phyloP scores from a whole-genome alignment of 35 echinoderm and acorn worm genomes.

The Acanthaster planci region DNA sequence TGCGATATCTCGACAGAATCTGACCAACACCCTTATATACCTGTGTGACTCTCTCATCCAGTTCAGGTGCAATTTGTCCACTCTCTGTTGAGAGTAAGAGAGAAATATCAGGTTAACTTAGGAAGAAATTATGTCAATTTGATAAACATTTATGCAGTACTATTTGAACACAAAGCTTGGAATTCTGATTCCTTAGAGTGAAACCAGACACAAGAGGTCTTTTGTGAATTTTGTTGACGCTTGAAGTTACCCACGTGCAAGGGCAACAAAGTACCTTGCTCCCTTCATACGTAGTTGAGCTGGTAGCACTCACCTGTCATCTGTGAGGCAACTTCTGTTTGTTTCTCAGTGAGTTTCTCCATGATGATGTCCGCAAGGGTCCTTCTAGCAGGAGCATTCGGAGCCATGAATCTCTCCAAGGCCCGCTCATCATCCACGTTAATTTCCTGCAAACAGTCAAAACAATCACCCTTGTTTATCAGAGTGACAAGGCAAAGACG shows the following conservation, averaged over 20 bases:
- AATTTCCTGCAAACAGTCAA: constrained; percentile 54
- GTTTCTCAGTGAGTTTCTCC: constrained; percentile 93
- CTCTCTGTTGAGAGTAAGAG: constrained; percentile 55
- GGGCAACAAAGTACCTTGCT: background rate
- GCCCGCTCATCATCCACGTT: constrained; percentile 89
- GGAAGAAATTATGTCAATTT: no score
- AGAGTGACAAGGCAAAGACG: background rate
- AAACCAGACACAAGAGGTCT: no score
- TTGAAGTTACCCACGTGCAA: no score
- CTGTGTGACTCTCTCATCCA: constrained; percentile 84
- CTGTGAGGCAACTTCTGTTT: constrained; percentile 95
- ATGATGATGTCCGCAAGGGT: constrained; percentile 95
- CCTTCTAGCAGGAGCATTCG: constrained; percentile 71
- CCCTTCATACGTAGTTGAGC: background rate
- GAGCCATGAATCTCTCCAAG: constrained; percentile 85
- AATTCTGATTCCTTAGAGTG: no score
- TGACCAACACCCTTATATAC: constrained; percentile 92
- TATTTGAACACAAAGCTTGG: no score
- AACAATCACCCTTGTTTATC: background rate
- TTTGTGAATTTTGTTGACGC: no score
- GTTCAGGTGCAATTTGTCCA: constrained; percentile 50
- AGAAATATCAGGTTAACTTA: background rate
- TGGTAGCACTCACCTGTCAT: constrained; percentile 71
- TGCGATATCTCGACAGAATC: constrained; percentile 79
- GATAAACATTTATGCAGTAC: no score